These are phyloP conservation scores for Acanthosepion lycidas DNA, from an alignment of 2,888 invertebrate genomes.

Conservation along the genomic window DNA sequence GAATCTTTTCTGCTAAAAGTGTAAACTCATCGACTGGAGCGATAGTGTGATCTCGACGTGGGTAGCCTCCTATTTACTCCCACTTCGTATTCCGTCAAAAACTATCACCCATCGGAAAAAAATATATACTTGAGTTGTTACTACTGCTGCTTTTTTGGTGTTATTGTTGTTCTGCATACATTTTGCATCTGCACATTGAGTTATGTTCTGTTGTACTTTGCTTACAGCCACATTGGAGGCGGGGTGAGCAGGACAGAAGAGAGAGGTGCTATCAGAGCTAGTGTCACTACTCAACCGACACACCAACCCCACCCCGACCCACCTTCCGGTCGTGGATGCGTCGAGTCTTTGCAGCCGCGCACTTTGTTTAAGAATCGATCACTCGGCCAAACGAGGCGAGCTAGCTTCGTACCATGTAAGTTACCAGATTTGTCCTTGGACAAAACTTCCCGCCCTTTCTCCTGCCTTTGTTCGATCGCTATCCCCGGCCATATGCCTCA, in stretches of 20 bases:
- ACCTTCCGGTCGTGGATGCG: not conserved
- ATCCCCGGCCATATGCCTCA: not conserved
- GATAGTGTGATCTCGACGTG: too few relatives aligned
- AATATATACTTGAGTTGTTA: not conserved
- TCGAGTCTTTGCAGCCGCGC: not conserved
- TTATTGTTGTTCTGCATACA: not conserved
- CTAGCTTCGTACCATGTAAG: not conserved
- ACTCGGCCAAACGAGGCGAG: not conserved
- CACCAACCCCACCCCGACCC: not conserved
- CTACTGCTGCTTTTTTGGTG: not conserved
- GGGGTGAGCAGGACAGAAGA: not conserved
- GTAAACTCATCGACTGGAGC: too few relatives aligned
- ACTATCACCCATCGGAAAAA: not conserved
- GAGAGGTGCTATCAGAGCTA: not conserved
- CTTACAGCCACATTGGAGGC: not conserved
- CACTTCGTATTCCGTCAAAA: too few relatives aligned
- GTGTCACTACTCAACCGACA: not conserved
- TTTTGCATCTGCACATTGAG: not conserved
- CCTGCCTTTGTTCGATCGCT: too few relatives aligned
- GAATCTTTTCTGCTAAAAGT: too few relatives aligned
- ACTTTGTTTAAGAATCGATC: not conserved
- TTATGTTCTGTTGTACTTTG: not conserved
- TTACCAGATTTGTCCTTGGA: constrained; percentile 33
- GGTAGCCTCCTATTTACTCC: too few relatives aligned
- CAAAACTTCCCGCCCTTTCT: not conserved